A percentile compares a stretch with the other conserved stretches of the same genome.
These are phyloP conservation scores for Blastomussa wellsi DNA, from an alignment of 92 coral and sea anemone genomes.

Conservation along the genomic window DNA sequence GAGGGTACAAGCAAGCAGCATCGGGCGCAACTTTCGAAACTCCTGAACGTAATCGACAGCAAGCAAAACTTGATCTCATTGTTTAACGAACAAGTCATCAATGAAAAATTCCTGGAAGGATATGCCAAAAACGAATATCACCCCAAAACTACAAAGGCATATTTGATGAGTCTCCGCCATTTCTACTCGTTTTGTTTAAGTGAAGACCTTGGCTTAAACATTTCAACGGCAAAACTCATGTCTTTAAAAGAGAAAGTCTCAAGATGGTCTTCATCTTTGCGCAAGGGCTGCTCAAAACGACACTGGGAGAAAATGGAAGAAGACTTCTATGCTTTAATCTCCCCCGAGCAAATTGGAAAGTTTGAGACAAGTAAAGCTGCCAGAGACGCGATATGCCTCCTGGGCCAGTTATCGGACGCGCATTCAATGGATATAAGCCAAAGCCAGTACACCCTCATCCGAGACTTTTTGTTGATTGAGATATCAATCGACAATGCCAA, in stretches of 20 bases:
- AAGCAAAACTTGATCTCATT: background rate
- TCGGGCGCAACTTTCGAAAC: conserved; percentile 17
- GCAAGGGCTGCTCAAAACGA: conserved; percentile 34
- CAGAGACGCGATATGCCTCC: conserved; percentile 42
- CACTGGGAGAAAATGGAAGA: conserved; percentile 70
- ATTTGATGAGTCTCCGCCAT: conserved; percentile 65
- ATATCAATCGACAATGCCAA: conserved; percentile 63
- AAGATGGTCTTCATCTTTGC: conserved; percentile 60
- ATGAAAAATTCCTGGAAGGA: conserved; percentile 16
- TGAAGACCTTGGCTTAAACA: conserved; percentile 24
- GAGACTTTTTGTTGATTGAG: conserved; percentile 56
- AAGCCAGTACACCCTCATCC: conserved; percentile 45
- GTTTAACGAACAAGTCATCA: conserved; percentile 23
- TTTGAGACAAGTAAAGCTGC: conserved; percentile 63
- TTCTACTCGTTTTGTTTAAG: conserved; percentile 51
- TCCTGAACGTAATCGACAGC: conserved; percentile 21
- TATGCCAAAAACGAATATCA: conserved; percentile 23
- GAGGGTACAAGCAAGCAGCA: conserved; percentile 45
- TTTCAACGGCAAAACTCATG: conserved; percentile 19
- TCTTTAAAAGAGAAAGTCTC: conserved; percentile 39
- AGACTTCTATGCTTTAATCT: conserved; percentile 32
- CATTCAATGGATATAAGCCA: conserved; percentile 40
- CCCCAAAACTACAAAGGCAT: conserved; percentile 56
- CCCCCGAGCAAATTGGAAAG: conserved; percentile 34
- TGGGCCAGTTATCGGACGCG: conserved; percentile 50